A percentile compares a stretch with the other conserved stretches of the same genome.
These are phyloP conservation scores for Cataglyphis hispanica DNA, from an alignment of 1,140 invertebrate genomes.

Conservation along the genomic window DNA sequence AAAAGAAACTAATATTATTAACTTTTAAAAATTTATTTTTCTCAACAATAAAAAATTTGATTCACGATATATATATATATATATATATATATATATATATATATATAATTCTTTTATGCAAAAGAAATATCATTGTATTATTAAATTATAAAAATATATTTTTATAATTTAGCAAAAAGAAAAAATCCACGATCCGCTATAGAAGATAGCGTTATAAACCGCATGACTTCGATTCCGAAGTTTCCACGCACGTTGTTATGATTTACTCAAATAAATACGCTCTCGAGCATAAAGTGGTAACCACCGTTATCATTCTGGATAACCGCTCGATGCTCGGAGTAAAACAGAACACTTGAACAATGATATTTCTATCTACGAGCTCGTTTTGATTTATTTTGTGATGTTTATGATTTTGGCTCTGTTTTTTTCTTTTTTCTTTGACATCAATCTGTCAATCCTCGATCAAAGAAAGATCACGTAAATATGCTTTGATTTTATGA, in stretches of 20 bases:
- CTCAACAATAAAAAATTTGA: no score
- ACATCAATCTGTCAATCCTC: background rate
- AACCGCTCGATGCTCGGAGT: background rate
- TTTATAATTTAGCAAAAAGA: background rate
- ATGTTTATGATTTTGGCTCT: background rate
- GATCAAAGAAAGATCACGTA: background rate
- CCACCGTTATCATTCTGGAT: conserved; percentile 14
- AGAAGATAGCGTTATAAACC: conserved; percentile 45
- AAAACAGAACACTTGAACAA: background rate
- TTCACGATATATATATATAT: no score
- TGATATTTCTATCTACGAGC: background rate
- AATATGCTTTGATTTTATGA: background rate
- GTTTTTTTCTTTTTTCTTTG: no score
- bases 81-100: no score
- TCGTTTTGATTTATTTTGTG: background rate
- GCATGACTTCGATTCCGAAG: conserved; percentile 62
- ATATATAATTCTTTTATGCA: no score
- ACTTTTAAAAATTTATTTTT: no score
- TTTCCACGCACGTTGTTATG: conserved; percentile 79
- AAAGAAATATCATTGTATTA: background rate
- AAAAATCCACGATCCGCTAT: conserved; percentile 18
- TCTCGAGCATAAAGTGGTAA: conserved; percentile 69
- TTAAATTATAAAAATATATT: background rate
- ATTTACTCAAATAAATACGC: conserved; percentile 83
- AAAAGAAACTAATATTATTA: no score